phyloP scores from a whole-genome alignment of 2,113 vertebrate genomes.

The Podilymbus podiceps region DNA sequence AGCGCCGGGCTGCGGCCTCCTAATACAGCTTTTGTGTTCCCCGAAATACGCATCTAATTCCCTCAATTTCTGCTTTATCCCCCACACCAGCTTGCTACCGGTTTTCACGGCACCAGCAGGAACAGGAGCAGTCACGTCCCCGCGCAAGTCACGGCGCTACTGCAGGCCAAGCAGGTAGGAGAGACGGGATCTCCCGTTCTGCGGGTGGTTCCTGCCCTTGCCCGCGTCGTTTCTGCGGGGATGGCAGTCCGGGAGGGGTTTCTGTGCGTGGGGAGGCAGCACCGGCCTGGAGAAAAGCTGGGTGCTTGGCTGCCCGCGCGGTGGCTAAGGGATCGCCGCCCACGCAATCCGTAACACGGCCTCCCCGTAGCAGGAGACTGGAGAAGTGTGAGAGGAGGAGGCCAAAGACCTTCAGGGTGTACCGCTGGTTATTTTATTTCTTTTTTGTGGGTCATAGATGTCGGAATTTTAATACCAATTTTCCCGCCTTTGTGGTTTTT shows the following conservation, averaged over 20 bases:
- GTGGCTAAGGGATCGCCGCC: background rate
- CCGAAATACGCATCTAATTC: background rate
- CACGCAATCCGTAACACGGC: fast-evolving
- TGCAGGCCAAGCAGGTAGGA: background rate
- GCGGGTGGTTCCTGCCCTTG: background rate
- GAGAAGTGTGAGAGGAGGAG: background rate
- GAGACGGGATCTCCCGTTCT: background rate
- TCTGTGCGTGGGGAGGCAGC: background rate
- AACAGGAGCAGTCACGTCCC: fast-evolving
- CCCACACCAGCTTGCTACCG: background rate
- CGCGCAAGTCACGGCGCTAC: background rate
- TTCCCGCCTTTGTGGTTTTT: background rate
- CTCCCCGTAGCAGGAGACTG: background rate
- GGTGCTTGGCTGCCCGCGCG: background rate
- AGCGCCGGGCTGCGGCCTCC: fast-evolving
- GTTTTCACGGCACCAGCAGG: background rate
- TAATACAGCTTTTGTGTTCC: background rate
- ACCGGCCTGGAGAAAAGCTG: background rate
- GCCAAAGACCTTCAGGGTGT: background rate
- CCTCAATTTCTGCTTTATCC: background rate
- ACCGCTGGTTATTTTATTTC: background rate
- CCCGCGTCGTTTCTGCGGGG: background rate
- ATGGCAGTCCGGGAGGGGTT: background rate
- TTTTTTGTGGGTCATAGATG: background rate
- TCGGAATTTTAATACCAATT: background rate